phyloP scores from a whole-genome alignment of 2,113 vertebrate species.

The Chunga burmeisteri region DNA sequence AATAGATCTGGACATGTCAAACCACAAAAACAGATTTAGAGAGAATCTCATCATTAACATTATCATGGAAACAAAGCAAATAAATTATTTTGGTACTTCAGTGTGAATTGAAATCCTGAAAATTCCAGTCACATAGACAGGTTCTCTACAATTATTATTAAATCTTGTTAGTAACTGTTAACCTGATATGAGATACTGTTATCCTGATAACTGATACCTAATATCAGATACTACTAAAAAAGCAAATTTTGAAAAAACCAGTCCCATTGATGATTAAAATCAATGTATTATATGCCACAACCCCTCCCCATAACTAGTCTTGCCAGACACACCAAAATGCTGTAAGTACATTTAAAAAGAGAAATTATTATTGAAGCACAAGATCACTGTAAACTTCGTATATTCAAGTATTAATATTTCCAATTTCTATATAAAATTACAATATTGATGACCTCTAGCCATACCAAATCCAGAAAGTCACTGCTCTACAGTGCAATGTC shows the following conservation, averaged over 20 bases:
- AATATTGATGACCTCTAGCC: neutral
- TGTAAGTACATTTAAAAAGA: neutral
- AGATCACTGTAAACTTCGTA: neutral
- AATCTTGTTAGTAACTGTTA: neutral
- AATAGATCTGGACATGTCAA: neutral
- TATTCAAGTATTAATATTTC: neutral
- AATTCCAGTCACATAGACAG: neutral
- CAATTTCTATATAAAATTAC: neutral
- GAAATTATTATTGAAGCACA: neutral
- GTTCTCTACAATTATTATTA: neutral
- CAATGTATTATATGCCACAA: neutral
- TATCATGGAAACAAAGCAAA: neutral
- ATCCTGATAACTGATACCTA: neutral
- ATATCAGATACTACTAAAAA: neutral
- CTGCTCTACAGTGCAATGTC: neutral
- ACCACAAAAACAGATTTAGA: neutral
- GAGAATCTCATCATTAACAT: neutral
- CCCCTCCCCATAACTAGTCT: neutral
- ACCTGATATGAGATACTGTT: neutral
- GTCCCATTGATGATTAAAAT: neutral
- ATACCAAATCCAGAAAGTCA: neutral
- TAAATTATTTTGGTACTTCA: neutral
- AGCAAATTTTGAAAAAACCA: neutral
- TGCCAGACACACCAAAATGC: accelerated
- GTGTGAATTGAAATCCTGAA: neutral